Conservation (phyloP, 1,140 invertebrate species). For the Leptopilina clavipes region DNA sequence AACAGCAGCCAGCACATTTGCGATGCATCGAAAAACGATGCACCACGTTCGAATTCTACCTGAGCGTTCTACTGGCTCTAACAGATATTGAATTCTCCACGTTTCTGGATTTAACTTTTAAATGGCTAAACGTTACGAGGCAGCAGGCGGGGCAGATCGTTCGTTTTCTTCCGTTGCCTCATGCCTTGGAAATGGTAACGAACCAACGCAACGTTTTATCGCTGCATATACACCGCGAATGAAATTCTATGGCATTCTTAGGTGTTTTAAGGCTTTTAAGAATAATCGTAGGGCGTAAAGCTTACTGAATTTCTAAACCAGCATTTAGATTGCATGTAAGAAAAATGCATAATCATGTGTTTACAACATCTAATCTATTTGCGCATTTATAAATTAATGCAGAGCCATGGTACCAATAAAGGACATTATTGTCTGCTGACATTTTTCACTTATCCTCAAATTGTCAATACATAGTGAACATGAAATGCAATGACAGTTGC, state of each 20-base stretch:
- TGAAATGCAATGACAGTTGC: no score
- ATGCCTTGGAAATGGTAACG: constrained; percentile 25
- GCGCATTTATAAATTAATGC: no score
- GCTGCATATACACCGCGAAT: constrained; percentile 3
- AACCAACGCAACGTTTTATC: constrained; percentile 10
- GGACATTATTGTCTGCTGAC: no score
- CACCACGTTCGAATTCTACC: constrained; percentile 27
- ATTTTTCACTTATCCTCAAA: no score
- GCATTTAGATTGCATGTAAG: neutral
- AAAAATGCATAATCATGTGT: no score
- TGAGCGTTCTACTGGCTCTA: constrained; percentile 17
- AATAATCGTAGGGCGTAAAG: neutral
- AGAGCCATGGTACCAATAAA: no score
- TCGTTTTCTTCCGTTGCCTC: neutral
- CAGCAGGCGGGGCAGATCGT: constrained; percentile 26
- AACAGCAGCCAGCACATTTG: constrained; percentile 11
- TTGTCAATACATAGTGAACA: no score
- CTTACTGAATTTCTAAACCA: neutral
- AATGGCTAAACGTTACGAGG: constrained; percentile 29
- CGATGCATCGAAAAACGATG: constrained; percentile 34
- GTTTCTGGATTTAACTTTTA: constrained; percentile 32
- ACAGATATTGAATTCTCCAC: constrained; percentile 23
- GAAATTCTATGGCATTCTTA: neutral
- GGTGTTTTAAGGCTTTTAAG: constrained; percentile 1
- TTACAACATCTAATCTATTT: no score